Conservation (phyloP, 2,797 vertebrate genomes). For the Sebastiscus tertius region DNA sequence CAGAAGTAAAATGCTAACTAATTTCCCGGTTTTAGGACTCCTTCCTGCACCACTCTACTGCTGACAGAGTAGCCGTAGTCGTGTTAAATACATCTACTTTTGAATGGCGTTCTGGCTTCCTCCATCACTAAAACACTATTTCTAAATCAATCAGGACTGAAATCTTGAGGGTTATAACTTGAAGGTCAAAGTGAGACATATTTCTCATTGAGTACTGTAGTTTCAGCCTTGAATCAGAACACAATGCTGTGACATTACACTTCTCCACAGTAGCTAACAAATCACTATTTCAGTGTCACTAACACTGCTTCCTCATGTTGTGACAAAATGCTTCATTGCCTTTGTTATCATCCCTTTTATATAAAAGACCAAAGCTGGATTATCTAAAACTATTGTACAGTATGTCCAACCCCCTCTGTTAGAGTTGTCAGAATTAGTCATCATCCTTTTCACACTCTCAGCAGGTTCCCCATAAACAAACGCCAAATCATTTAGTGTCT, state of each 20-base stretch:
- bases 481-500: slow-evolving; percentile 20
- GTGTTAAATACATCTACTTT: background rate
- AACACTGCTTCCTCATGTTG: slow-evolving; percentile 30
- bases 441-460: slow-evolving; percentile 47
- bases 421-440: slow-evolving; percentile 43
- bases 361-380: background rate
- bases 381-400: background rate
- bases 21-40: background rate
- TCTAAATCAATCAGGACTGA: background rate
- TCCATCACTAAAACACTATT: background rate
- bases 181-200: background rate
- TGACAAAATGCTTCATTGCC: slow-evolving; percentile 46
- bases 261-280: background rate
- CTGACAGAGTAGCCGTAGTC: too few species aligned
- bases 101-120: background rate
- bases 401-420: slow-evolving; percentile 24
- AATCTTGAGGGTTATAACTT: background rate
- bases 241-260: background rate
- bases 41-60: background rate
- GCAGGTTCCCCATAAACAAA: slow-evolving; percentile 54
- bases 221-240: background rate
- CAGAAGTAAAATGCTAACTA: background rate
- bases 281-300: slow-evolving; percentile 17
- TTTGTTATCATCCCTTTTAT: slow-evolving; percentile 21
- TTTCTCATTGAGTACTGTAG: background rate